A percentile compares a stretch with the other conserved stretches of the same genome.
Conservation (phyloP, 2,888 invertebrate genomes). For the Hesperia comma region DNA sequence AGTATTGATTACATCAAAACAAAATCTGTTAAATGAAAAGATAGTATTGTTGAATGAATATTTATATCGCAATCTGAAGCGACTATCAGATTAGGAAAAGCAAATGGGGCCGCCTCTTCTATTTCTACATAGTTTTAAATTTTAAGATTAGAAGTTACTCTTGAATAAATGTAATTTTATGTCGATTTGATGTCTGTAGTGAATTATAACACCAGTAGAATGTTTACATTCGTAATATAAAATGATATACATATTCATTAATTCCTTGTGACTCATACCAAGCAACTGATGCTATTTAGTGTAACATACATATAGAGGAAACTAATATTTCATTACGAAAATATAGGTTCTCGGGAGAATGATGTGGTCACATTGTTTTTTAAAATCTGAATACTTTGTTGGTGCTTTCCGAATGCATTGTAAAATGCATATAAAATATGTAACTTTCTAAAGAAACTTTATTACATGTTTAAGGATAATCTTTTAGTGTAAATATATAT, state of each 20-base stretch:
- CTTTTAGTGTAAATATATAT: constrained; percentile 60
- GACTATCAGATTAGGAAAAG: constrained; percentile 53
- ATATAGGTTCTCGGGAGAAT: neutral
- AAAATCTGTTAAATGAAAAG: neutral
- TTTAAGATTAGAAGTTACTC: constrained; percentile 46
- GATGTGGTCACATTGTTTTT: constrained; percentile 3
- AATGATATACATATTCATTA: neutral
- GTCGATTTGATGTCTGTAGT: constrained; percentile 68
- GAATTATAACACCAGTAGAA: constrained; percentile 57
- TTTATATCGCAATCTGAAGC: neutral
- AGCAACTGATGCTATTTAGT: neutral
- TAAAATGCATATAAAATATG: constrained; percentile 68
- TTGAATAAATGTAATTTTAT: constrained; percentile 66
- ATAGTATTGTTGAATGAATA: neutral
- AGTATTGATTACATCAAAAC: constrained; percentile 26
- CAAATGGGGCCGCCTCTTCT: constrained; percentile 80
- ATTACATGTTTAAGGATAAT: constrained; percentile 54
- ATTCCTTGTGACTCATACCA: neutral
- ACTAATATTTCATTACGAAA: neutral
- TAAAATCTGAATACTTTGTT: constrained; percentile 37
- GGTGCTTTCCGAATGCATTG: constrained; percentile 68
- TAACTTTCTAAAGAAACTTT: constrained; percentile 59
- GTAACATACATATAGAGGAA: neutral
- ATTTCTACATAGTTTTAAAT: constrained; percentile 63
- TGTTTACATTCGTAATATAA: neutral